Conservation (phyloP, 2,888 invertebrate species). For the Andrena marginata region DNA sequence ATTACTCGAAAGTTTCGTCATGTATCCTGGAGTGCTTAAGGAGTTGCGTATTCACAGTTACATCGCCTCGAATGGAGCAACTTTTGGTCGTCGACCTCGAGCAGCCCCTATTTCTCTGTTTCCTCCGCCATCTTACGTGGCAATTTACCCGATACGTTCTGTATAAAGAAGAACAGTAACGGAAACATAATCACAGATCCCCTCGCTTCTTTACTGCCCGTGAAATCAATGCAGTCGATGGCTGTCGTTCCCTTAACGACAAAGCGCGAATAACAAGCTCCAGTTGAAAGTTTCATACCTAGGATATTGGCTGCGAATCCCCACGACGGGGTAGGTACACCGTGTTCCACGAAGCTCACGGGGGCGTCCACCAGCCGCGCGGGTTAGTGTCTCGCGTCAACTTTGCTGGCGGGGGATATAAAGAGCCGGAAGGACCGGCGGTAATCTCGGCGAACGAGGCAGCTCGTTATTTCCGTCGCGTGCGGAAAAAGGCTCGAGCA, state of each 20-base stretch:
- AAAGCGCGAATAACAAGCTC: not conserved
- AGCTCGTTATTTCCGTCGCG: constrained; percentile 50
- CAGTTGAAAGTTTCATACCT: constrained; percentile 1
- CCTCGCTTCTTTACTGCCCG: not conserved
- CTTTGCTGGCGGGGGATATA: constrained; percentile 17
- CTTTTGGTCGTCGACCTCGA: no score
- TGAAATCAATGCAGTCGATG: not conserved
- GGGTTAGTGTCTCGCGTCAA: constrained; percentile 16
- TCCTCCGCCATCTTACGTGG: no score
- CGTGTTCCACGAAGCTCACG: constrained; percentile 15
- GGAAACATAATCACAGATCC: no score
- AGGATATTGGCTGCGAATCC: constrained; percentile 24
- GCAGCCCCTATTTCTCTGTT: no score
- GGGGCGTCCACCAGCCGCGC: not conserved
- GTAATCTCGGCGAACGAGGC: constrained; percentile 46
- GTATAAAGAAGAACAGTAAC: no score
- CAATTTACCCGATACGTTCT: no score
- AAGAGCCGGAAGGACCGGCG: constrained; percentile 35
- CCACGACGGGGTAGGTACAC: not conserved
- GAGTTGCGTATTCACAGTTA: no score
- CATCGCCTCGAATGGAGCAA: no score
- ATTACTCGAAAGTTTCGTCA: no score
- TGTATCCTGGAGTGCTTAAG: no score
- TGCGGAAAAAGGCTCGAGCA: constrained; percentile 32
- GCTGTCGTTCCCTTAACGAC: not conserved